A percentile compares a stretch with the other conserved stretches of the same genome.
These are phyloP conservation scores for Cichladusa arquata DNA, from an alignment of 2,113 vertebrate species.

Conservation along the genomic window DNA sequence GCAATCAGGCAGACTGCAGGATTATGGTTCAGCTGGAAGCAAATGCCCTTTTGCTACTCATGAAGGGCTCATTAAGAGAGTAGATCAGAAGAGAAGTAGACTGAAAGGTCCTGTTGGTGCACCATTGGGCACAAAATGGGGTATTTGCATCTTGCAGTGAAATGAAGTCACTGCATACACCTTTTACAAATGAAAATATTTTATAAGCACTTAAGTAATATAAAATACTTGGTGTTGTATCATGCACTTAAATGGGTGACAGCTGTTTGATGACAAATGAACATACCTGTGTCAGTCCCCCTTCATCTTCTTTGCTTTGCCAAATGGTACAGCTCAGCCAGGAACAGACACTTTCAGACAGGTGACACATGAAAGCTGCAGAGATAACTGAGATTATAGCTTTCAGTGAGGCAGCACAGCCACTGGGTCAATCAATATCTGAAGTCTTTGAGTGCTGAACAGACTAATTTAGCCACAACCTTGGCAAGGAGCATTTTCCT, in stretches of 20 bases:
- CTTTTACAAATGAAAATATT: not conserved
- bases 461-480: not conserved
- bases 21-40: not conserved
- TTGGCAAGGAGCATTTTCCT: not conserved
- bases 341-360: not conserved
- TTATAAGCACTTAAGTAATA: not conserved
- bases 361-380: not conserved
- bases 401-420: not conserved
- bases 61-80: not conserved
- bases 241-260: not conserved
- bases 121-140: not conserved
- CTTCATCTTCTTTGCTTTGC: not conserved
- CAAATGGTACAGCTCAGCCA: not conserved
- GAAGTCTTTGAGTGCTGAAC: not conserved
- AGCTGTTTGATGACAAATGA: not conserved
- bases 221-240: not conserved
- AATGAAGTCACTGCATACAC: not conserved
- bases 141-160: not conserved
- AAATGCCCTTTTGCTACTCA: not conserved
- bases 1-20: not conserved
- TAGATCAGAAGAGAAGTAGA: not conserved
- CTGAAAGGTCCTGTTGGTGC: not conserved
- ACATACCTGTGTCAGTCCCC: not conserved
- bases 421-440: not conserved
- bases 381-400: not conserved